phyloP scores from a whole-genome alignment of 2,797 vertebrate genomes.

The Threskiornis aethiopicus region DNA sequence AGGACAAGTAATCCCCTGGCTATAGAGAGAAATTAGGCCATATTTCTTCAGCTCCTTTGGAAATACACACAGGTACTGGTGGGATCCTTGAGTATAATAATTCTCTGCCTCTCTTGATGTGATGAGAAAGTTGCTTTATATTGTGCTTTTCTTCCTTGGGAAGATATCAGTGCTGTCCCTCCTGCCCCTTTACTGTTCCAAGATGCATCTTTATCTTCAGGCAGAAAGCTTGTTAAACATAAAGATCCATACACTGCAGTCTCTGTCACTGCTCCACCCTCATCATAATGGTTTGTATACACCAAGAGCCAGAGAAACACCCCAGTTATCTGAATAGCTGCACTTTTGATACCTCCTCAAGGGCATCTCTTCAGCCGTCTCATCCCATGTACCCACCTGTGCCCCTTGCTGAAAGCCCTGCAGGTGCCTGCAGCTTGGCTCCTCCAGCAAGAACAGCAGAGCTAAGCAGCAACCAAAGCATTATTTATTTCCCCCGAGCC shows the following conservation, averaged over 20 bases:
- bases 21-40: neutral
- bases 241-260: neutral
- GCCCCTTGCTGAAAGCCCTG: neutral
- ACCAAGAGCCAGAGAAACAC: neutral
- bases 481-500: neutral
- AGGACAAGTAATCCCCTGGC: neutral
- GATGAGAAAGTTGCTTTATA: neutral
- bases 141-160: neutral
- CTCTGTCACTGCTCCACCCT: neutral
- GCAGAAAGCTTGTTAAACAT: neutral
- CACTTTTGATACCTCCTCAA: neutral
- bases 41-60: neutral
- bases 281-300: rapidly evolving
- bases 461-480: neutral
- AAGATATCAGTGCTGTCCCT: neutral
- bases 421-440: neutral
- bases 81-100: neutral
- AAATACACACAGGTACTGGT: neutral
- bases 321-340: neutral
- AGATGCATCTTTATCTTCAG: neutral
- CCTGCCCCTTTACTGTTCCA: neutral
- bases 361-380: neutral
- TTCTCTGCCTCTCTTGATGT: neutral
- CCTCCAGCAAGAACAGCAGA: neutral
- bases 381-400: rapidly evolving